Evolutionary conservation across 2,888 invertebrate species (phyloP), one percentile per base, ranked within the genome.

Genomic region (Drosophila algonquin): DNA sequence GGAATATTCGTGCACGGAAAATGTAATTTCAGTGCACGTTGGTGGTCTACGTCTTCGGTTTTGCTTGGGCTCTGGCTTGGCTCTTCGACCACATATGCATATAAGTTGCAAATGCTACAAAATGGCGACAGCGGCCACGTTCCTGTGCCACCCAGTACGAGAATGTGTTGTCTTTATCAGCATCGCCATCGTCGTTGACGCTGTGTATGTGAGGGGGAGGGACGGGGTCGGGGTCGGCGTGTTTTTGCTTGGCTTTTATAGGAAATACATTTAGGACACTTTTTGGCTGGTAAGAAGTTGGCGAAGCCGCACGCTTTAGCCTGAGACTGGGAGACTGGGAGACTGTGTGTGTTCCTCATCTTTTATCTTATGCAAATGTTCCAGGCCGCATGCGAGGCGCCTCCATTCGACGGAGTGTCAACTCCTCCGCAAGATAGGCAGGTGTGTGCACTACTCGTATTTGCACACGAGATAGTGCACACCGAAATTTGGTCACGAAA

Each of bases 121-220:
- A 85, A 83, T 87, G 86, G 88, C 83, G 83, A 82, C 83, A 81
- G 77, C 68, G 73, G 65, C 71, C 86, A 82, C 85, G 75, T 75
- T 77, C 46, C 70, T 21, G 44, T 5, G 24, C 4, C 5, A 5
- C 24, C 63, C 81, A 76, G 72, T 73, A 75, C n/a, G n/a, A n/a
- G n/a, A n/a, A n/a, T 78, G 73, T 81, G 85, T 76, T 87, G 88
- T 87, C 83, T 85, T 86, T 83, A 83, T 87, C 88, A 86, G 87
- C 80, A 72, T 71, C 71, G 82, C 75, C 69, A 77, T 80, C 86
- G 78, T 51, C 75, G 63, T 70, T 40, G 27, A 27, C 40, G 40
- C 14, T 40, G 27, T 51, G 73, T 63, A 63, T 62, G 65, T 57
- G 61, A 54, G 47, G 63, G 32, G 45, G 18, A 18, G 18, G 2